Conservation (phyloP, 2,797 vertebrate genomes). For the Atherinosoma microstoma region DNA sequence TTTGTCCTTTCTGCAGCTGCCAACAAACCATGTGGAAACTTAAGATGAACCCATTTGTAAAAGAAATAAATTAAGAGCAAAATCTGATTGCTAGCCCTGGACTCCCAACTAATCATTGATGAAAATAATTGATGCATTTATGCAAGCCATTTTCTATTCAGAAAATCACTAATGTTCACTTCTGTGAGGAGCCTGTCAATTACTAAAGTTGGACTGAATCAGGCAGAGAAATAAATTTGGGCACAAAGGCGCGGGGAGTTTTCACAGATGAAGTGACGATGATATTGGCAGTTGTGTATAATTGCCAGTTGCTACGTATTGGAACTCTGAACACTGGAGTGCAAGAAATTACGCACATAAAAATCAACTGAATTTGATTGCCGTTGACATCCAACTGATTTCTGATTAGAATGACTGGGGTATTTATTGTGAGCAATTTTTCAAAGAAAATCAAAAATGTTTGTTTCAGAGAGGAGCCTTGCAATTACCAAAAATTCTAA, state of each 20-base stretch:
- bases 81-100: constrained; percentile 49
- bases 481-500: constrained; percentile 15
- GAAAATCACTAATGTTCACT: constrained; percentile 51
- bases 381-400: constrained; percentile 5
- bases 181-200: constrained; percentile 41
- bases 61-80: constrained; percentile 42
- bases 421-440: not conserved
- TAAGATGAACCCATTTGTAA: constrained; percentile 41
- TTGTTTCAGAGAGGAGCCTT: constrained; percentile 14
- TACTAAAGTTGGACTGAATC: constrained; percentile 38
- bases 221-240: constrained; percentile 23
- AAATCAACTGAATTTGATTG: not conserved
- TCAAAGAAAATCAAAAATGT: not conserved
- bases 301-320: constrained; percentile 8
- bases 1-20: constrained; percentile 19
- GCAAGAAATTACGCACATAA: not conserved
- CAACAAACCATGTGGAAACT: constrained; percentile 16
- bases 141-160: constrained; percentile 28
- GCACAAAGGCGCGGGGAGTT: not conserved
- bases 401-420: constrained; percentile 4
- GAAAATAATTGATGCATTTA: constrained; percentile 56
- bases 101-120: constrained; percentile 46
- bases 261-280: constrained; percentile 1
- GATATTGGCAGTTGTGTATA: constrained; percentile 14
- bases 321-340: not conserved